A percentile compares a stretch with the other conserved stretches of the same genome.
phyloP scores from a whole-genome alignment of 2,797 vertebrate genomes.

The Synaphobranchus kaupii region DNA sequence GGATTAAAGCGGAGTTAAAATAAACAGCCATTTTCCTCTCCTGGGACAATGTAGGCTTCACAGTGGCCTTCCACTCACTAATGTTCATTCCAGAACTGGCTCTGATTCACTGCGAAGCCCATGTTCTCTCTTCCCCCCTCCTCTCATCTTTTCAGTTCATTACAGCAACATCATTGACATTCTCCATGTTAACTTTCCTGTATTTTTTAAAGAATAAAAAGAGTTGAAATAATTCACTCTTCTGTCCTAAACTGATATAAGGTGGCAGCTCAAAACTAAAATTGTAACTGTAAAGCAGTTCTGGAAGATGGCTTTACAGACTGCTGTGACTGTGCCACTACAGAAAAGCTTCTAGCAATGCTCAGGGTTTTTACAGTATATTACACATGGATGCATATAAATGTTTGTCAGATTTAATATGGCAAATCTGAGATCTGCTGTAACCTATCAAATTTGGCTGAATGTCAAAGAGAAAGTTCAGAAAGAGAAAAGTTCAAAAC shows the following conservation, averaged over 20 bases:
- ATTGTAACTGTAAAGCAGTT: background rate
- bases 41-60: background rate
- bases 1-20: background rate
- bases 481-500: background rate
- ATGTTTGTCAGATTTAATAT: slow-evolving; percentile 55
- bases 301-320: slow-evolving; percentile 12
- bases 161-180: background rate
- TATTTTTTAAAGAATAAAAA: background rate
- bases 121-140: background rate
- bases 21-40: background rate
- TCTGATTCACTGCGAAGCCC: background rate
- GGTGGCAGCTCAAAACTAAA: background rate
- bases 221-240: background rate
- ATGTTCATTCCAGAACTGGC: background rate
- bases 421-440: slow-evolving; percentile 40
- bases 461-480: slow-evolving; percentile 37
- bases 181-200: background rate
- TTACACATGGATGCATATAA: slow-evolving; percentile 58
- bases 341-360: slow-evolving; percentile 43
- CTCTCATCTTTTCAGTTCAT: background rate
- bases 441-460: slow-evolving; percentile 48
- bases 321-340: slow-evolving; percentile 45
- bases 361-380: slow-evolving; percentile 46
- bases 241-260: background rate
- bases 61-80: background rate